These are phyloP conservation scores for Azemiops feae DNA, from an alignment of 2,113 vertebrate genomes.

Conservation along the genomic window DNA sequence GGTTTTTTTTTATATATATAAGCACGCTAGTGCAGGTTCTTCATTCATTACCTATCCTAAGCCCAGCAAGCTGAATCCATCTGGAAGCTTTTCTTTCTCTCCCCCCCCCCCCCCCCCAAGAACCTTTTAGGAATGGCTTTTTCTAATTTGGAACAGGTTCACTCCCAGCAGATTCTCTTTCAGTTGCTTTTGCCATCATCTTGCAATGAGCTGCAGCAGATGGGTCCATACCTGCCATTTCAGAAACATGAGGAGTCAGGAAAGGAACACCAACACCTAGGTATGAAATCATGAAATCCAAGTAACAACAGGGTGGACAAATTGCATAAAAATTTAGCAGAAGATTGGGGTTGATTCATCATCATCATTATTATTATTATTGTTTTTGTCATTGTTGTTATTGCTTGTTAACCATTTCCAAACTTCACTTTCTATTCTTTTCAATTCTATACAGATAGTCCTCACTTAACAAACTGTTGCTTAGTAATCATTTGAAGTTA, in stretches of 20 bases:
- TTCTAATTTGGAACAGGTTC: constrained; percentile 73
- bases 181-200: constrained; percentile 52
- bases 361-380: too few relatives aligned
- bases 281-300: background rate
- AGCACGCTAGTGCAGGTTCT: constrained; percentile 49
- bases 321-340: background rate
- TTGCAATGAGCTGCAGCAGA: constrained; percentile 51
- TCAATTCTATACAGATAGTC: background rate
- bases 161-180: constrained; percentile 32
- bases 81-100: constrained; percentile 47
- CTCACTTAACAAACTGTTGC: background rate
- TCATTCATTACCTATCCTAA: constrained; percentile 65
- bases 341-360: background rate
- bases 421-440: background rate
- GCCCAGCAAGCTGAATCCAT: constrained; percentile 61
- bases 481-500: background rate
- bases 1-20: constrained; percentile 68
- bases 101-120: constrained; percentile 31
- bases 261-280: background rate
- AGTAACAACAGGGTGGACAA: background rate
- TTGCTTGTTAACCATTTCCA: background rate
- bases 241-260: constrained; percentile 38
- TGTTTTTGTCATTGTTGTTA: too few relatives aligned
- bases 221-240: constrained; percentile 55
- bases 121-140: constrained; percentile 62